Base-by-base conservation (phyloP, 1,140 invertebrate genomes). In the Tigriopus japonicus region DNA sequence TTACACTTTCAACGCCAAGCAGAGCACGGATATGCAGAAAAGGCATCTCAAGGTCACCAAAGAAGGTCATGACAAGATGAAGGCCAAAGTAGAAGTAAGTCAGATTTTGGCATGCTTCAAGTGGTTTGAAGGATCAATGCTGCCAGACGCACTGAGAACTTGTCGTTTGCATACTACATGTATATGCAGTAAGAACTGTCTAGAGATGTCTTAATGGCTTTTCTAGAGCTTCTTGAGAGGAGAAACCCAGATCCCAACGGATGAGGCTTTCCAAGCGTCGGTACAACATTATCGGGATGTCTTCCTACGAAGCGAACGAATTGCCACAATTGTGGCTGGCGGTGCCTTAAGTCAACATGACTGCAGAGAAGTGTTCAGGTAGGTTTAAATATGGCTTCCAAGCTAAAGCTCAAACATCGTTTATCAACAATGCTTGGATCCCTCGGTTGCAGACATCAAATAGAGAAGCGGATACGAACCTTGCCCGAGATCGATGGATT, bases 1-100 rank as follows among this genome's bases (percentile, higher is more conserved):
- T 2, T 98, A 98, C 77, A 94, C 94, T 7, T 99, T 99, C 75
- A 98, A 98, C 75, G 91, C 92, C 6, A 98, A 98, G 74, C 94
- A 98, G 72, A 91, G 93, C 0, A 95, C 89, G 17, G 94, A 98
- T 71, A 91, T 98, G 90, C 91, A 86, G 14, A 78, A 84, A 68
- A 75, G 90, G 59, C 86, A 90, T 68, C 83, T 82, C 54, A 98
- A 98, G 79, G 85, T 98, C 56, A 93, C 86, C 28, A 90, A 93
- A 71, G 86, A 93, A 71, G 93, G 97, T 74, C 75, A 98, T 59
- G 91, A 97, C 70, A 86, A 86, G 51, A 91, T 98, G 65, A 88
- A 87, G 72, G 86, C 87, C 67, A 80, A 92, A 69, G 98, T 97
- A 77, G 86, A 93, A 80, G 86, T 87, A 21, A 63, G 63, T 63